Evolutionary conservation across 1,140 invertebrate genomes (phyloP), one percentile per base, ranked within the genome.

Genomic region (Pinna nobilis): DNA sequence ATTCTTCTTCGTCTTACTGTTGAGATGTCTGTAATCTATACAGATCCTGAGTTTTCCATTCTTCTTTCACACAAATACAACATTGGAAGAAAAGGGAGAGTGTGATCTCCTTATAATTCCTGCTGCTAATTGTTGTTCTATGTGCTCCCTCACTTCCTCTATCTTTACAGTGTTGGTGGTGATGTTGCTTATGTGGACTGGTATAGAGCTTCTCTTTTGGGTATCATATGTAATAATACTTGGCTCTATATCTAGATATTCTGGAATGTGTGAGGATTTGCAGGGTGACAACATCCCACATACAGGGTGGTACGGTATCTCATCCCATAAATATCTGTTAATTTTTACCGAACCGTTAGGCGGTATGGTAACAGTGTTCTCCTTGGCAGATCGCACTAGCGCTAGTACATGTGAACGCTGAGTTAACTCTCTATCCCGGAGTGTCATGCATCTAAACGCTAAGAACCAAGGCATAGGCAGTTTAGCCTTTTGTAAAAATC

Each of bases 21-120:
- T 92, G 18, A 92, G 51, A 25, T 61, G 51, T 37, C 90, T 51
- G 74, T 84, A 92, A 79, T 92, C 90, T 1, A 91, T 71, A 69
- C 84, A 89, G n/a, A 79, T 47, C 33, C 75, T 70, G 90, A 60
- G 70, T 85, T 11, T 51, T 49, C 44, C 70, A 61, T 70, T 50
- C 23, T 67, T 69, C 39, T 71, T 78, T 44, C 60, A 30, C 15
- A 49, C 35, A 13, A 73, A 28, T 23, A 64, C 41, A 15, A 79
- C 57, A 63, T 63, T 70, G 20, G 69, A 71, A 13, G 61, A 28
- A 25, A 50, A 72, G 37, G 70, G 70, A n/a, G 50, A 59, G 41
- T 59, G 25, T 30, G 70, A 72, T 60, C 20, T 53, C 23, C 70
- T 30, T 18, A 72, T 72, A 30, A 72, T 60, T 13, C 50, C 61